phyloP scores from a whole-genome alignment of 2,113 vertebrate genomes.

The Megaceryle torquata region DNA sequence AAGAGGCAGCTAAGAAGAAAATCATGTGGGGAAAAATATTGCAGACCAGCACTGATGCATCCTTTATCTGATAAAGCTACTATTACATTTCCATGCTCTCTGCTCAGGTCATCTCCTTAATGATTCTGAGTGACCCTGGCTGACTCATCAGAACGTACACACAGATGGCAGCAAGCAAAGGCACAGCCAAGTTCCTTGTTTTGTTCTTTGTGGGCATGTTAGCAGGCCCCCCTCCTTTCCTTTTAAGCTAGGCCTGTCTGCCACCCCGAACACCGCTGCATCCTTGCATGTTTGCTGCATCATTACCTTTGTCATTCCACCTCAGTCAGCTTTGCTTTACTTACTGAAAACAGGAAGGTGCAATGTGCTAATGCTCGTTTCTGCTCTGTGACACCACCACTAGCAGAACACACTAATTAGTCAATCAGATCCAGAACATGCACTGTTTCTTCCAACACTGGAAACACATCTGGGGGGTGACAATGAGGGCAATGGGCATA shows the following conservation, averaged over 20 bases:
- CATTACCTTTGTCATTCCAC: not conserved
- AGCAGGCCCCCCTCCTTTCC: not conserved
- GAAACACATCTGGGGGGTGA: not conserved
- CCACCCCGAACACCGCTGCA: rapidly evolving
- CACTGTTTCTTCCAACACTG: not conserved
- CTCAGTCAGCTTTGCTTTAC: not conserved
- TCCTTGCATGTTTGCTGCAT: not conserved
- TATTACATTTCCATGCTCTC: not conserved
- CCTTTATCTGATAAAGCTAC: not conserved
- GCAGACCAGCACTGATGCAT: not conserved
- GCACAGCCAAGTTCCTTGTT: not conserved
- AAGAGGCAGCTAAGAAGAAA: not conserved
- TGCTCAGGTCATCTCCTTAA: not conserved
- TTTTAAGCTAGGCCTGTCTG: not conserved
- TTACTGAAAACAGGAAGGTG: not conserved
- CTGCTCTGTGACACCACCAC: not conserved
- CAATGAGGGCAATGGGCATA: not conserved
- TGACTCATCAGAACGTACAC: not conserved
- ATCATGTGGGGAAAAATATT: rapidly evolving
- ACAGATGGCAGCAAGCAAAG: rapidly evolving
- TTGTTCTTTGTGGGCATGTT: rapidly evolving
- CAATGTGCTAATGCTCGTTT: not conserved
- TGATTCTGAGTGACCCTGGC: not conserved
- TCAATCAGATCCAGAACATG: not conserved
- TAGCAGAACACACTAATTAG: not conserved